Conservation (phyloP, 1,140 invertebrate species). For the Berghia stephanieae region DNA sequence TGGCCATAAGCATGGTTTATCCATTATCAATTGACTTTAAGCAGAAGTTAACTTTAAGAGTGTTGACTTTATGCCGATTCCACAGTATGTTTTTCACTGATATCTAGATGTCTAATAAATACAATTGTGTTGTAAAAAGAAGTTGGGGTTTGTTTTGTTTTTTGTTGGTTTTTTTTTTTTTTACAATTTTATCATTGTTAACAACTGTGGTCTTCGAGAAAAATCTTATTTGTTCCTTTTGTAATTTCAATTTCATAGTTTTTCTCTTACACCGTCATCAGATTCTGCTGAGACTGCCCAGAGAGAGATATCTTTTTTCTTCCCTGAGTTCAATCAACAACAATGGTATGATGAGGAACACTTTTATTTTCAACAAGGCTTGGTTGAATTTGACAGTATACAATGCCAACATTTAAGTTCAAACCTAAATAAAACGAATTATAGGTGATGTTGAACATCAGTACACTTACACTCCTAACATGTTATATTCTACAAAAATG, state of each 20-base stretch:
- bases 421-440: not conserved
- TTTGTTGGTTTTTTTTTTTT: not conserved
- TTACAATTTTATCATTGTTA: constrained; percentile 27
- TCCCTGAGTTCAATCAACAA: constrained; percentile 78
- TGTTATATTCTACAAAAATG: not conserved
- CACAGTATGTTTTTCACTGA: not conserved
- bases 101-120: not conserved
- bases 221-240: not conserved
- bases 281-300: constrained; percentile 81
- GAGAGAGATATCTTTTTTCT: constrained; percentile 83
- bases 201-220: not conserved
- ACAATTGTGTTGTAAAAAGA: not conserved
- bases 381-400: constrained; percentile 40
- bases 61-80: too few relatives aligned
- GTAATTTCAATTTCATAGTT: constrained; percentile 6
- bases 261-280: constrained; percentile 64
- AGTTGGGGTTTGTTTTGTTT: not conserved
- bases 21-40: too few relatives aligned
- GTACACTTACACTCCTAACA: not conserved
- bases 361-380: constrained; percentile 43
- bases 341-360: constrained; percentile 72
- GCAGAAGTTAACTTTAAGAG: too few relatives aligned
- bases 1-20: too few relatives aligned
- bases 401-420: constrained; percentile 27
- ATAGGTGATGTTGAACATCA: not conserved